Evolutionary conservation across 2,113 vertebrate species (phyloP), one percentile per base, ranked within the genome.

Genomic region (Phrynocephalus versicolor): DNA sequence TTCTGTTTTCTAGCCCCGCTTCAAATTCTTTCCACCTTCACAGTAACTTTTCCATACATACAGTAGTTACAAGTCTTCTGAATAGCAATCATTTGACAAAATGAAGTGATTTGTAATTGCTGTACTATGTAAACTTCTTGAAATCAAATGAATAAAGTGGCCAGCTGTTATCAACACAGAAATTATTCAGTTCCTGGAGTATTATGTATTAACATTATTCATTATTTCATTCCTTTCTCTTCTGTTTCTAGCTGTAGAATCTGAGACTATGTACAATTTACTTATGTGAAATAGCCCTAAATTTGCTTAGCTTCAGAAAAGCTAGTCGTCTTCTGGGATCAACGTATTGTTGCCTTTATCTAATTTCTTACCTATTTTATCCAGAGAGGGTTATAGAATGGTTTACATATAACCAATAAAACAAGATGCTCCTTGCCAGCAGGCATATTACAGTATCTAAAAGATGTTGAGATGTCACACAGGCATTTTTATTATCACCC

Each of bases 51-150:
- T 69, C 67, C 16, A 39, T 51, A 51, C 12, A 73, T n/a, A n/a
- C n/a, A n/a, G n/a, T 65, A 82, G 75, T 33, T 82, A 75, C 55
- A 74, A n/a, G 88, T 91, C 73, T 70, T n/a, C 21, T 84, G 77
- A 92, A 91, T 79, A 41, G 60, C n/a, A 82, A 87, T 71, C 25
- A 72, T 90, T 69, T 74, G 30, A 88, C 88, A 67, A 90, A 94
- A 85, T 39, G 23, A 19, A 8, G 58, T 88, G 27, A 84, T 87
- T 69, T 85, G 87, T 75, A 89, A 88, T 83, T 88, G 62, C 15
- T 74, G 83, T 60, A 25, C 88, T 85, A 85, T 10, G 10, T 57
- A 81, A 77, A 60, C 37, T 90, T 0, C 0, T 80, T 89, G 92
- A 57, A 86, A 65, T 73, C 81, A 88, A 78, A 87, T 60, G 58